These are phyloP conservation scores for Liasis olivaceus DNA, from an alignment of 2,797 vertebrate genomes.

Conservation along the genomic window DNA sequence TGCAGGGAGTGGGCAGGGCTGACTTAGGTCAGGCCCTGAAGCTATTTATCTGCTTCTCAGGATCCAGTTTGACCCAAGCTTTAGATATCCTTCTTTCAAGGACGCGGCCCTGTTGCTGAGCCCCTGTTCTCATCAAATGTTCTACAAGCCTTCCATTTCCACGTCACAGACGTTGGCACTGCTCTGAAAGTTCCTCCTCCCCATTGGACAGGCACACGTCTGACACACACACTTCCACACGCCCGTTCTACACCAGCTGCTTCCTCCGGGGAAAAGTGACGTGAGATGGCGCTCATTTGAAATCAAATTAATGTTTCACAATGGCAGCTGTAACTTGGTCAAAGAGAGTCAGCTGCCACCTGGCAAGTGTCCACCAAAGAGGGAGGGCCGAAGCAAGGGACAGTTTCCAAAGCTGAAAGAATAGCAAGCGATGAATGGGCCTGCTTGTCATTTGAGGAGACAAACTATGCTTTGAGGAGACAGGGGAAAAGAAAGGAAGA, in stretches of 20 bases:
- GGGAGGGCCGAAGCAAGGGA: background rate
- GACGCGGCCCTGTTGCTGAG: too few species aligned
- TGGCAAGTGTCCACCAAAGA: constrained; percentile 11
- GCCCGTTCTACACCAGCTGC: background rate
- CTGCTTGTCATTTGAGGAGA: background rate
- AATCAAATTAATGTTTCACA: constrained; percentile 43
- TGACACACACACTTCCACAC: background rate
- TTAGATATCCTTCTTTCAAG: too few species aligned
- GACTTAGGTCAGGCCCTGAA: background rate
- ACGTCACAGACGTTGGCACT: background rate
- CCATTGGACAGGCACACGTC: background rate
- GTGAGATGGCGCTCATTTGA: constrained; percentile 2
- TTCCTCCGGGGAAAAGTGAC: background rate
- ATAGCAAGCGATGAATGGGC: background rate
- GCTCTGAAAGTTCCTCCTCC: background rate
- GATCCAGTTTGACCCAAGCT: too few species aligned
- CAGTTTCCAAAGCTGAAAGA: background rate
- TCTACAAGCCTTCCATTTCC: background rate
- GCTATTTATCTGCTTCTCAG: background rate
- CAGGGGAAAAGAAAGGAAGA: background rate
- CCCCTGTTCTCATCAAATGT: background rate
- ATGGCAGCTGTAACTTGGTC: constrained; percentile 26
- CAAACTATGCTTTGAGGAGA: background rate
- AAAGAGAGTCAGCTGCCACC: constrained; percentile 20
- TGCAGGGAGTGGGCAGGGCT: background rate